These are phyloP conservation scores for Penaeus vannamei DNA, from an alignment of 1,140 invertebrate genomes.

Conservation along the genomic window DNA sequence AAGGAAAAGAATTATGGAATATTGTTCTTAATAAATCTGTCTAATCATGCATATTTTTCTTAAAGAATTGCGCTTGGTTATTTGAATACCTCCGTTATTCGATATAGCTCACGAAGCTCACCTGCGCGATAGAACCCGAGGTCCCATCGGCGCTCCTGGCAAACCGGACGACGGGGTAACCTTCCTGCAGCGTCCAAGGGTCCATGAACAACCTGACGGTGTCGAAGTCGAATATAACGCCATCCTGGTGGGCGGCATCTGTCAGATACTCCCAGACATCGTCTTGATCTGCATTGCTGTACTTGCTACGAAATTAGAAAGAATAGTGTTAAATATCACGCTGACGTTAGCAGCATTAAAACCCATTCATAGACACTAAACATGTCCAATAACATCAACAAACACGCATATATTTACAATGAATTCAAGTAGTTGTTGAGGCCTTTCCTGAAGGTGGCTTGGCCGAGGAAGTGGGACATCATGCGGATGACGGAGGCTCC, in stretches of 20 bases:
- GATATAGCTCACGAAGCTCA: not conserved
- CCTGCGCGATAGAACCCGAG: not conserved
- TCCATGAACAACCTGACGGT: slow-evolving; percentile 79
- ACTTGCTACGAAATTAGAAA: slow-evolving; percentile 70
- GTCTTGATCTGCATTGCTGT: slow-evolving; percentile 84
- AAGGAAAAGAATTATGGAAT: no score
- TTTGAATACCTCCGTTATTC: no score
- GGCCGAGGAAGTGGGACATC: slow-evolving; percentile 92
- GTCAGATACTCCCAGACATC: slow-evolving; percentile 88
- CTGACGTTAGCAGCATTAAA: no score
- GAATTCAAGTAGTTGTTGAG: slow-evolving; percentile 82
- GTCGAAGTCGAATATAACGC: slow-evolving; percentile 76
- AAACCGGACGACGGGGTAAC: slow-evolving; percentile 75
- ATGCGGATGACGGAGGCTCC: slow-evolving; percentile 91
- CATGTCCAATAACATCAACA: no score
- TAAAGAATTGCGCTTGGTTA: no score
- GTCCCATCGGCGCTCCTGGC: not conserved
- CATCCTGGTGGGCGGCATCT: slow-evolving; percentile 78
- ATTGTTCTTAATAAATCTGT: no score
- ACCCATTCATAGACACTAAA: no score
- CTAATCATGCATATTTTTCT: no score
- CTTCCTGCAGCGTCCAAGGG: slow-evolving; percentile 78
- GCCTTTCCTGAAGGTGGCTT: slow-evolving; percentile 85
- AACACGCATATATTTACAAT: slow-evolving; percentile 2
- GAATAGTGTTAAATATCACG: no score